Evolutionary conservation across 2,113 vertebrate species (phyloP), one percentile per base, ranked within the genome.

Genomic region (Polypterus senegalus): DNA sequence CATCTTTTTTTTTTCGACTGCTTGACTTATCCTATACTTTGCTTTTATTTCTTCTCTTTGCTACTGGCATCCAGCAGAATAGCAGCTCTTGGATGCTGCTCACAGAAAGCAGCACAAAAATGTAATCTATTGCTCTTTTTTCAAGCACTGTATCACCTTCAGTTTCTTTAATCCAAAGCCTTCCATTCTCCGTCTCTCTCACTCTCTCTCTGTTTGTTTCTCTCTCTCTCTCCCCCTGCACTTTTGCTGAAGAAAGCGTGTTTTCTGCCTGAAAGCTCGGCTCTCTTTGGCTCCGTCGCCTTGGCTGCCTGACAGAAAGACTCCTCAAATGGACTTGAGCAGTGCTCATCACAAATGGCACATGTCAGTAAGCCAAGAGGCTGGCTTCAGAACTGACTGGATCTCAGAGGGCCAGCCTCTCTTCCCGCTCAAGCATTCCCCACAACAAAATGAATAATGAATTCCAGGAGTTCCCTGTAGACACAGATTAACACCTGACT

Each of bases 301-400:
- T 81, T 90, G 87, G 89, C 91, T 72, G 77, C 71, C 77, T 89
- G 86, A 85, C 89, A 92, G 75, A 69, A 83, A 74, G 79, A 77
- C 78, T 81, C 76, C 85, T 87, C 86, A 84, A 83, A 89, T 77
- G 77, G 84, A 77, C 87, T 86, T 86, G 63, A 74, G 82, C 84
- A 71, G 85, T 76, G 73, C 73, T 82, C 82, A 72, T 83, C 70
- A 58, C 78, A 71, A 80, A 80, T 74, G 86, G 86, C 85, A 89
- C 85, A 87, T 86, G 86, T 83, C 87, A 85, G 86, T 75, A 79
- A 86, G 81, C 77, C 76, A 74, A 82, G 79, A 77, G 83, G 81
- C 76, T 77, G 78, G 81, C 75, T 78, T 70, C 65, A 57, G 76
- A 45, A 11, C 76, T 77, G 69, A 72, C 75, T 76, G 69, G 67